phyloP scores from a whole-genome alignment of 2,888 invertebrate species.

The Mythimna albipuncta region DNA sequence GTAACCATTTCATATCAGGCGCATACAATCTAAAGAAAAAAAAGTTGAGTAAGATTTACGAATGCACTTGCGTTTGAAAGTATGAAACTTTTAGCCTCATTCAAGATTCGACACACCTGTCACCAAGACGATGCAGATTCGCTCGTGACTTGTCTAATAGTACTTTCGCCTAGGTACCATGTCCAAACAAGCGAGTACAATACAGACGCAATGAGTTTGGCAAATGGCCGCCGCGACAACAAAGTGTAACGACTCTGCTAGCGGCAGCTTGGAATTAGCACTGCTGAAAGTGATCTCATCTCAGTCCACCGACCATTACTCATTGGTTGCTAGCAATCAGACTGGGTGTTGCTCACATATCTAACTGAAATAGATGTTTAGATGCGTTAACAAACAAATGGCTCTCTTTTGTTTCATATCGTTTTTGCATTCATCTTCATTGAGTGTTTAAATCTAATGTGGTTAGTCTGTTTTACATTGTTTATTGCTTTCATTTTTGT shows the following conservation, averaged over 20 bases:
- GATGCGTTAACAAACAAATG: slow-evolving; percentile 33
- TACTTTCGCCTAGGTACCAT: slow-evolving; percentile 41
- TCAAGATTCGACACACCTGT: slow-evolving; percentile 52
- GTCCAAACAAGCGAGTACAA: slow-evolving; percentile 38
- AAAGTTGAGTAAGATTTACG: background rate
- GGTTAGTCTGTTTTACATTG: background rate
- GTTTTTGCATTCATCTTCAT: slow-evolving; percentile 53
- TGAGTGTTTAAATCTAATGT: slow-evolving; percentile 22
- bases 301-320: slow-evolving; percentile 80
- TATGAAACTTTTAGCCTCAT: slow-evolving; percentile 13
- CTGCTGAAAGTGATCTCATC: slow-evolving; percentile 87
- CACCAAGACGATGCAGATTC: slow-evolving; percentile 41
- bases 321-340: slow-evolving; percentile 76
- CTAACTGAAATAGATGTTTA: slow-evolving; percentile 56
- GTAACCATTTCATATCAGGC: background rate
- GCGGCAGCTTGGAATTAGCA: slow-evolving; percentile 81
- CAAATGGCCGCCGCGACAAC: slow-evolving; percentile 65
- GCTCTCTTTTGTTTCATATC: slow-evolving; percentile 23
- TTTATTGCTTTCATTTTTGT: background rate
- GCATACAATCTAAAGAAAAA: background rate
- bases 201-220: slow-evolving; percentile 50
- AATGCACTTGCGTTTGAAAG: slow-evolving; percentile 30
- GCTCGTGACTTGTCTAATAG: slow-evolving; percentile 39
- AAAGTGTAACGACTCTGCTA: slow-evolving; percentile 77
- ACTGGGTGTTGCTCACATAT: slow-evolving; percentile 61